These are phyloP conservation scores for Carposina sasakii DNA, from an alignment of 1,140 invertebrate genomes.

Conservation along the genomic window DNA sequence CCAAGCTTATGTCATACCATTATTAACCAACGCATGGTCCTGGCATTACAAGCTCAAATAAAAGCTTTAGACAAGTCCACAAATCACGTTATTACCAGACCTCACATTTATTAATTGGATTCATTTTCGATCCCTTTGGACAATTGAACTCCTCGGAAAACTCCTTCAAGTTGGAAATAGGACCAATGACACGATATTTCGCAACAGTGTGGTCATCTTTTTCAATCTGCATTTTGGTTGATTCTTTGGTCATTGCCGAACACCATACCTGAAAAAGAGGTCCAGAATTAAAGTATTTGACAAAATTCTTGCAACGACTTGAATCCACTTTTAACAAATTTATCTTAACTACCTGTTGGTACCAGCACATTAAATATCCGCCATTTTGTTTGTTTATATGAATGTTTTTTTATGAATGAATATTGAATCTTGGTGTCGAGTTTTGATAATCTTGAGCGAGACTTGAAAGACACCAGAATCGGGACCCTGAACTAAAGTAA, in stretches of 20 bases:
- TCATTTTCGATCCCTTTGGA: constrained; percentile 85
- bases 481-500: too few species aligned
- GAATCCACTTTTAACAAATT: too few species aligned
- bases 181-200: constrained; percentile 88
- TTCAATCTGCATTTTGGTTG: constrained; percentile 84
- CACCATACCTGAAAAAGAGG: constrained; percentile 88
- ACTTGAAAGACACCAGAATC: too few species aligned
- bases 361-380: too few species aligned
- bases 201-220: constrained; percentile 89
- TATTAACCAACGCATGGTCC: constrained; percentile 10
- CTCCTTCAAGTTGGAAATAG: constrained; percentile 90
- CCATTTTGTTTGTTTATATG: too few species aligned
- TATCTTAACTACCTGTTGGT: too few species aligned
- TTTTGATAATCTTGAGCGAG: too few species aligned
- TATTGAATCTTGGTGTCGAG: too few species aligned
- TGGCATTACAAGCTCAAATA: constrained; percentile 12
- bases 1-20: too few species aligned
- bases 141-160: constrained; percentile 93
- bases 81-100: constrained; percentile 83
- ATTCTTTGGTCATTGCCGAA: constrained; percentile 84
- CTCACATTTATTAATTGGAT: constrained; percentile 91
- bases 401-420: too few species aligned
- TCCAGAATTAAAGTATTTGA: too few species aligned
- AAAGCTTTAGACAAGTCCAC: constrained; percentile 2
- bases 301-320: too few species aligned